phyloP scores from a whole-genome alignment of 1,140 invertebrate genomes.

The Odontomachus brunneus region DNA sequence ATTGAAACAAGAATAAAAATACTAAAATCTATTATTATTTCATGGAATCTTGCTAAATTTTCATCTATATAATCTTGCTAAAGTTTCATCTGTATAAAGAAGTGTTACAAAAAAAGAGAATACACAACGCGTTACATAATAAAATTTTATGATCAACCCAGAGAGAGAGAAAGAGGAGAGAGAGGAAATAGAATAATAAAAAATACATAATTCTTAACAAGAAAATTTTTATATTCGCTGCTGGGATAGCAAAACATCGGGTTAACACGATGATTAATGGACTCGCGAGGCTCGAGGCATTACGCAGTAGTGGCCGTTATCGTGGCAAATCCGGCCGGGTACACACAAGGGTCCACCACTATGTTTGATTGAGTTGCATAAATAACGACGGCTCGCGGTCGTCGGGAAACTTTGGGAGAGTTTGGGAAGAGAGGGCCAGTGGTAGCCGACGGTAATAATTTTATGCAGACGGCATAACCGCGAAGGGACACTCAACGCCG shows the following conservation, averaged over 20 bases:
- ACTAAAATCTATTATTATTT: too few relatives aligned
- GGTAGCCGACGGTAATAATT: slow-evolving; percentile 59
- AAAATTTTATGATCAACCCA: too few relatives aligned
- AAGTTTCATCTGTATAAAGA: too few relatives aligned
- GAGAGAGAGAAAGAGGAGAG: too few relatives aligned
- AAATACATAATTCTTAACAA: too few relatives aligned
- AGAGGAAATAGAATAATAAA: too few relatives aligned
- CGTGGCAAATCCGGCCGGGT: slow-evolving; percentile 16
- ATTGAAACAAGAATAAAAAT: too few relatives aligned
- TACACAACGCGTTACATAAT: too few relatives aligned
- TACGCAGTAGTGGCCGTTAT: slow-evolving; percentile 13
- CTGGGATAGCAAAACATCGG: neutral
- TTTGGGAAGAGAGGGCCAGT: neutral
- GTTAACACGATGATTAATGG: neutral
- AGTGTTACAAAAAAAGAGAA: too few relatives aligned
- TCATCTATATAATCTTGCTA: too few relatives aligned
- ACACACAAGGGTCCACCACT: slow-evolving; percentile 22
- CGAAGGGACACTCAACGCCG: slow-evolving; percentile 3
- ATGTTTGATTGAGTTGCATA: slow-evolving; percentile 68
- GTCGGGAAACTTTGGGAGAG: slow-evolving; percentile 26
- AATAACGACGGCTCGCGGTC: slow-evolving; percentile 59
- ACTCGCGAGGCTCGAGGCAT: neutral
- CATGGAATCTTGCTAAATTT: too few relatives aligned
- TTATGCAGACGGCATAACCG: slow-evolving; percentile 54
- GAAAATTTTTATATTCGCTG: neutral